Evolutionary conservation across 2,888 invertebrate genomes (phyloP).

Genomic region (Chymomyza amoena): DNA sequence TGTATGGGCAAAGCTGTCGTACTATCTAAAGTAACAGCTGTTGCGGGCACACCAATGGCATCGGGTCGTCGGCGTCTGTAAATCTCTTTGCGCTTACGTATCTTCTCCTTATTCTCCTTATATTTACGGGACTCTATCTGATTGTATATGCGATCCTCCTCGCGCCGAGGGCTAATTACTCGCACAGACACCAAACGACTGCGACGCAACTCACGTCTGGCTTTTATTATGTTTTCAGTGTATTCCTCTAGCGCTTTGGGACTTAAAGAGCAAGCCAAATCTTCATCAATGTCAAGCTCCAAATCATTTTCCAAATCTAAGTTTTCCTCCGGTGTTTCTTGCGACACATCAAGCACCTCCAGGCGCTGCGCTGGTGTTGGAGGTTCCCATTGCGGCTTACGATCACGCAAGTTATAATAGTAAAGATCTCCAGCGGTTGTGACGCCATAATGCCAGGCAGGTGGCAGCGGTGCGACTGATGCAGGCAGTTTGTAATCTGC

Average conservation of each 20-base stretch:
- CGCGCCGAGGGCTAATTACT: slow-evolving; percentile 87
- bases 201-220: slow-evolving; percentile 81
- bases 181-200: slow-evolving; percentile 81
- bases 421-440: slow-evolving; percentile 92
- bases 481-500: slow-evolving; percentile 78
- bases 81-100: slow-evolving; percentile 81
- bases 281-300: slow-evolving; percentile 34
- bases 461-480: slow-evolving; percentile 83
- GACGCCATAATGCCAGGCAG: slow-evolving; percentile 91
- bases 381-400: slow-evolving; percentile 89
- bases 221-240: slow-evolving; percentile 79
- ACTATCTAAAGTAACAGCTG: neutral
- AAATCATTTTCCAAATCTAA: slow-evolving; percentile 25
- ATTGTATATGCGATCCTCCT: slow-evolving; percentile 86
- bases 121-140: slow-evolving; percentile 86
- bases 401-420: slow-evolving; percentile 91
- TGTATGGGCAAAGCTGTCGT: slow-evolving; percentile 60
- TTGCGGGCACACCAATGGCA: neutral
- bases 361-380: slow-evolving; percentile 79
- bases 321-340: slow-evolving; percentile 33
- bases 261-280: slow-evolving; percentile 55
- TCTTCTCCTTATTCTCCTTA: slow-evolving; percentile 88
- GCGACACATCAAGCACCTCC: slow-evolving; percentile 58
- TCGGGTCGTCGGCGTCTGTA: slow-evolving; percentile 55
- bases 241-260: slow-evolving; percentile 63